Conservation (phyloP, 2,113 vertebrate species). For the Castor canadensis region DNA sequence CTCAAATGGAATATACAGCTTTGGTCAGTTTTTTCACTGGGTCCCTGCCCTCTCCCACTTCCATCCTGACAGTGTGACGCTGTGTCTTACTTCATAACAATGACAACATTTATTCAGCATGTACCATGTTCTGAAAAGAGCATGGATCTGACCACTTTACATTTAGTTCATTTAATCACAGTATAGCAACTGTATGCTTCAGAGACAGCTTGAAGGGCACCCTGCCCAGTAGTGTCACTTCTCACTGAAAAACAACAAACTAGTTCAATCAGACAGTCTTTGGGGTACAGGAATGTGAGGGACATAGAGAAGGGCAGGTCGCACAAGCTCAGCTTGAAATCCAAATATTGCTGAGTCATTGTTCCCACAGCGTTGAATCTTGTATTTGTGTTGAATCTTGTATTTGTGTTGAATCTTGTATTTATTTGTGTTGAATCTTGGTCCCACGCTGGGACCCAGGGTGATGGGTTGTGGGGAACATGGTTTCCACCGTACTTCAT, state of each 20-base stretch:
- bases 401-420: too few relatives aligned
- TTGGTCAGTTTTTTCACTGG: background rate
- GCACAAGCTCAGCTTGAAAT: background rate
- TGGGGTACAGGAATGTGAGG: background rate
- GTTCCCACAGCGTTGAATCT: background rate
- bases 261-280: background rate
- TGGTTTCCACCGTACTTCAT: accelerated
- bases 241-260: background rate
- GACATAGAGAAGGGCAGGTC: background rate
- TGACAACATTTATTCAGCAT: background rate
- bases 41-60: background rate
- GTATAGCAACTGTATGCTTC: background rate
- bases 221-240: background rate
- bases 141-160: background rate
- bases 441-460: background rate
- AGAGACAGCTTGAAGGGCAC: background rate
- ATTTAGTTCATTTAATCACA: background rate
- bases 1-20: background rate
- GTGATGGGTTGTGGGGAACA: background rate
- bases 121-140: background rate
- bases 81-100: background rate
- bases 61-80: background rate
- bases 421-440: too few relatives aligned
- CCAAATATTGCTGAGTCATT: background rate
- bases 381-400: too few relatives aligned